Conservation (phyloP, 2,113 vertebrate genomes). For the Scortum barcoo region DNA sequence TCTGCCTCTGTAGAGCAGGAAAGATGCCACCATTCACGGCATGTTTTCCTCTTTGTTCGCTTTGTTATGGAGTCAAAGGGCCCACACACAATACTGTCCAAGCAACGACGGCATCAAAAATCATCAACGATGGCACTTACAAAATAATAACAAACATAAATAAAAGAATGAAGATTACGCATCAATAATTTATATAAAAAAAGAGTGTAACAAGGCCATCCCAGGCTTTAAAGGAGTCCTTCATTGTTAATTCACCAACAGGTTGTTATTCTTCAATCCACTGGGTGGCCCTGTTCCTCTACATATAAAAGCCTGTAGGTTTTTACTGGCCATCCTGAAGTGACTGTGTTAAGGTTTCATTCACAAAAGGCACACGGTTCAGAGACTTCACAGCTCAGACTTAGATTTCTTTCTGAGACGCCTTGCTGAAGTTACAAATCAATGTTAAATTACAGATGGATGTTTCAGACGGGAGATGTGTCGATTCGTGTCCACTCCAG, state of each 20-base stretch:
- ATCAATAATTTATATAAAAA: slow-evolving; percentile 50
- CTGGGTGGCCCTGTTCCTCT: slow-evolving; percentile 41
- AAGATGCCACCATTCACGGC: not conserved
- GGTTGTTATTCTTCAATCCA: slow-evolving; percentile 40
- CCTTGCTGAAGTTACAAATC: slow-evolving; percentile 5
- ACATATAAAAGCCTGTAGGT: slow-evolving; percentile 19
- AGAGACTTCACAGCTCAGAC: slow-evolving; percentile 17
- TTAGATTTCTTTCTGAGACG: not conserved
- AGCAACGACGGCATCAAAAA: slow-evolving; percentile 10
- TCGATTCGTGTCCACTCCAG: not conserved
- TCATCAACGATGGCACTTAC: slow-evolving; percentile 8
- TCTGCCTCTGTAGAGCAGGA: not conserved
- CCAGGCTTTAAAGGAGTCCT: slow-evolving; percentile 51
- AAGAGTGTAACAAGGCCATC: slow-evolving; percentile 25
- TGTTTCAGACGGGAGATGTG: not conserved
- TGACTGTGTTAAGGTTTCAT: slow-evolving; percentile 30
- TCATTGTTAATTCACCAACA: slow-evolving; percentile 33
- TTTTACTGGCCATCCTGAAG: not conserved
- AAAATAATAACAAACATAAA: slow-evolving; percentile 40
- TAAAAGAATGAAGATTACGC: slow-evolving; percentile 11
- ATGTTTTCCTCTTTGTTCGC: not conserved
- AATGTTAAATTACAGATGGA: not conserved
- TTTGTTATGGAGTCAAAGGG: not conserved
- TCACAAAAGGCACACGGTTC: slow-evolving; percentile 64
- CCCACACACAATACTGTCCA: slow-evolving; percentile 31